Conservation (phyloP, 2,888 invertebrate genomes). For the Ornithoptera alexandrae region DNA sequence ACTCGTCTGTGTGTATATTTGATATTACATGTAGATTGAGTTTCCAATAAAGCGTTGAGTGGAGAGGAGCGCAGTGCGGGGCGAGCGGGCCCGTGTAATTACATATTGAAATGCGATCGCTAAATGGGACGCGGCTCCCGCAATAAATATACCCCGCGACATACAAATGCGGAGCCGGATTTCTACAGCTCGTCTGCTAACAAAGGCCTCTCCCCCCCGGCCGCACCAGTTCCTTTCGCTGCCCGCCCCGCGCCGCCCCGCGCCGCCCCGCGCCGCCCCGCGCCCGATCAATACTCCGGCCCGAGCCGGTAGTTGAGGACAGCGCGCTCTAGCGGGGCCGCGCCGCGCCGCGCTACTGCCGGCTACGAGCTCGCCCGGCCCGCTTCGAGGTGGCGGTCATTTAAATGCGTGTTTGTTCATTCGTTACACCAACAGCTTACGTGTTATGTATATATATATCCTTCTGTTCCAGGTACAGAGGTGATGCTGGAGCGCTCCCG, state of each 20-base stretch:
- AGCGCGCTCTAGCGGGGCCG: conserved; percentile 20
- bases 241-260: too few species aligned
- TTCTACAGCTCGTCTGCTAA: conserved; percentile 9
- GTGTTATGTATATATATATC: too few species aligned
- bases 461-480: too few species aligned
- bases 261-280: background rate
- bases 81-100: conserved; percentile 4
- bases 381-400: conserved; percentile 34
- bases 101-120: conserved; percentile 21
- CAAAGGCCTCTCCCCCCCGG: conserved; percentile 11
- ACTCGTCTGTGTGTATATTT: too few species aligned
- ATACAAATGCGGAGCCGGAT: conserved; percentile 21
- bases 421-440: too few species aligned
- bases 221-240: too few species aligned
- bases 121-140: conserved; percentile 16
- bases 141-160: conserved; percentile 10
- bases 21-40: too few species aligned
- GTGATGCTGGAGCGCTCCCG: too few species aligned
- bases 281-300: conserved; percentile 22
- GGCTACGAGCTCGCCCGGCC: background rate
- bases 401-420: conserved; percentile 13
- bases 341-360: background rate
- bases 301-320: background rate
- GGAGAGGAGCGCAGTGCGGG: background rate
- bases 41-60: too few species aligned